Evolutionary conservation across 2,797 vertebrate species (phyloP), one percentile per base, ranked within the genome.

Genomic region (Acropternis orthonyx): DNA sequence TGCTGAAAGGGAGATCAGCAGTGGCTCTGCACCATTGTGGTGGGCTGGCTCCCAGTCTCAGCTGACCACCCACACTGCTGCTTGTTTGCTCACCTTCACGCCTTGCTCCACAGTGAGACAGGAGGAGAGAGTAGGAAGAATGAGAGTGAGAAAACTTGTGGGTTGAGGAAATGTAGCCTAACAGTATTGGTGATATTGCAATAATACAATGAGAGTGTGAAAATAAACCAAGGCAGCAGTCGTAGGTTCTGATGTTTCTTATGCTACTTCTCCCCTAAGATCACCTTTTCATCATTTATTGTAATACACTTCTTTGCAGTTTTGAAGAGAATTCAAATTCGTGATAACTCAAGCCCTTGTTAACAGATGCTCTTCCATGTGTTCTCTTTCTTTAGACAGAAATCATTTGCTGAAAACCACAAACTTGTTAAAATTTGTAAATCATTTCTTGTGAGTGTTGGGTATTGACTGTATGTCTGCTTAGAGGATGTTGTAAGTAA

Each of bases 1-100:
- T 24, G n/a, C 72, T 49, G 27, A 56, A 77, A 46, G 46, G 12
- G 26, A 59, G 51, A 34, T 55, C n/a, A 36, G 1, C 32, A 15
- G 30, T n/a, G 19, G 18, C 10, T 63, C 24, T 68, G 0, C 52
- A 2, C 14, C 49, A 5, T 14, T 75, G 37, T 21, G 52, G 14
- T 32, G n/a, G 32, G 30, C 39, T n/a, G 39, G 22, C 8, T 24
- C 3, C 3, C 0, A 4, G 14, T 81, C 32, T 73, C 13, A 43
- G 49, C 27, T 3, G 5, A 27, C 56, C 41, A 51, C 13, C 16
- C 55, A 24, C 20, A 22, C 10, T 44, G 43, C 24, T 0, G 0
- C 58, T 85, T 3, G 0, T 46, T 71, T 12, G 1, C 28, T 76
- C 19, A 44, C 5, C 14, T 54, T 36, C 6, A 1, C 3, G 19